These are phyloP conservation scores for Hippocampus comes DNA, from an alignment of 2,113 vertebrate genomes.

Conservation along the genomic window DNA sequence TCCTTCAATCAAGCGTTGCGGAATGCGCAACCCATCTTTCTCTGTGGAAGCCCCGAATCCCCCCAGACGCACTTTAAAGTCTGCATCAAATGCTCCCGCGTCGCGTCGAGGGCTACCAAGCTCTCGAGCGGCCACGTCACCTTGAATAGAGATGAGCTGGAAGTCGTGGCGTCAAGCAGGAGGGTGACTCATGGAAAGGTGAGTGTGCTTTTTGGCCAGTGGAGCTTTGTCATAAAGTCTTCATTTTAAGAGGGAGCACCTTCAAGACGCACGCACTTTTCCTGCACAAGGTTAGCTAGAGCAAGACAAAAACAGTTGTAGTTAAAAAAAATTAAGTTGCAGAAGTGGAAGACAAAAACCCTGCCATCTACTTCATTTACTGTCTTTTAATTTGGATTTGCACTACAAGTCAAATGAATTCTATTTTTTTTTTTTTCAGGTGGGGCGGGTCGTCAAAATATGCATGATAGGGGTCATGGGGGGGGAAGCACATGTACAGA, in stretches of 20 bases:
- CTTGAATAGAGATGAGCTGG: conserved; percentile 6
- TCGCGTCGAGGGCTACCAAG: background rate
- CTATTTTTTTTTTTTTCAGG: no score
- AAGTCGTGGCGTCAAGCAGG: conserved; percentile 41
- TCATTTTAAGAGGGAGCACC: conserved; percentile 76
- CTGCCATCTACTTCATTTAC: no score
- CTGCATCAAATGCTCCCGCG: conserved; percentile 9
- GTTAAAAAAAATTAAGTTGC: conserved; percentile 1
- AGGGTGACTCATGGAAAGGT: conserved; percentile 64
- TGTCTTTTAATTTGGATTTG: no score
- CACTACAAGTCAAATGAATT: no score
- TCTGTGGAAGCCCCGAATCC: conserved; percentile 7
- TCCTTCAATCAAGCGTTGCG: conserved; percentile 51
- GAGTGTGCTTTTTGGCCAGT: conserved; percentile 69
- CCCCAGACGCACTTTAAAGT: conserved; percentile 1
- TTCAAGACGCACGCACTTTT: conserved; percentile 72
- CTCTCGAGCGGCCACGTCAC: background rate
- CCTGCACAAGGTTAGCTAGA: conserved; percentile 87
- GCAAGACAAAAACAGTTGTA: conserved; percentile 30
- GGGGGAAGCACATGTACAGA: no score
- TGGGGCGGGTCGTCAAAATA: no score
- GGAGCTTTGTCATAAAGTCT: conserved; percentile 70
- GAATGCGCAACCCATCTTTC: conserved; percentile 38
- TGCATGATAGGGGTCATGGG: no score
- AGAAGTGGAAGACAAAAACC: background rate